phyloP scores from a whole-genome alignment of 1,140 invertebrate genomes.

The Panagrolaimus sp. region DNA sequence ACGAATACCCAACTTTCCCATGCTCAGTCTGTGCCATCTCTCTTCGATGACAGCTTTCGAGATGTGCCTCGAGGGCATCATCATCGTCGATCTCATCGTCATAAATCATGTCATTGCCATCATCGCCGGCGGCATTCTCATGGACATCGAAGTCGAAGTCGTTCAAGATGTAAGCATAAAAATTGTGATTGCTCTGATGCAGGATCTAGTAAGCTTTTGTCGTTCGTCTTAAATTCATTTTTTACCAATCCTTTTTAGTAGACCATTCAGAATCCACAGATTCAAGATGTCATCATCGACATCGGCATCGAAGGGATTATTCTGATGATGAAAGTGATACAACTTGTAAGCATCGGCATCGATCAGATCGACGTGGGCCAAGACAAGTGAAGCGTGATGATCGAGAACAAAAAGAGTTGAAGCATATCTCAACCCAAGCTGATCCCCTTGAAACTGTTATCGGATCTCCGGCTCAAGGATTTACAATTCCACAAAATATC shows the following conservation, averaged over 20 bases:
- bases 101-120: slow-evolving; percentile 2
- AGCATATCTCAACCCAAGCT: neutral
- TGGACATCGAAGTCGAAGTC: neutral
- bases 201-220: slow-evolving; percentile 11
- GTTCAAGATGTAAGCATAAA: slow-evolving; percentile 1
- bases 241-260: slow-evolving; percentile 2
- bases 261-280: slow-evolving; percentile 4
- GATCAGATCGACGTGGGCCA: slow-evolving; percentile 13
- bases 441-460: neutral
- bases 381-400: neutral
- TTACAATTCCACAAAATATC: slow-evolving; percentile 33
- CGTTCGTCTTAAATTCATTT: neutral
- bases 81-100: neutral
- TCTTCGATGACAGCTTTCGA: slow-evolving; percentile 30
- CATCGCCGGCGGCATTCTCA: neutral
- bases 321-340: neutral
- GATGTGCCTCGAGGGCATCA: slow-evolving; percentile 28
- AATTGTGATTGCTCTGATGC: slow-evolving; percentile 20
- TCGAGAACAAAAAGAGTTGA: neutral
- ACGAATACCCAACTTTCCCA: neutral
- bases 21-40: slow-evolving; percentile 28
- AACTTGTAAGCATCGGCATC: neutral
- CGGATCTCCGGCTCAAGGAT: slow-evolving; percentile 25
- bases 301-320: slow-evolving; percentile 19
- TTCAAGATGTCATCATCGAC: slow-evolving; percentile 28